A percentile compares a stretch with the other conserved stretches of the same genome.
Conservation (phyloP, 2,797 vertebrate species). For the Aselliscus stoliczkanus region DNA sequence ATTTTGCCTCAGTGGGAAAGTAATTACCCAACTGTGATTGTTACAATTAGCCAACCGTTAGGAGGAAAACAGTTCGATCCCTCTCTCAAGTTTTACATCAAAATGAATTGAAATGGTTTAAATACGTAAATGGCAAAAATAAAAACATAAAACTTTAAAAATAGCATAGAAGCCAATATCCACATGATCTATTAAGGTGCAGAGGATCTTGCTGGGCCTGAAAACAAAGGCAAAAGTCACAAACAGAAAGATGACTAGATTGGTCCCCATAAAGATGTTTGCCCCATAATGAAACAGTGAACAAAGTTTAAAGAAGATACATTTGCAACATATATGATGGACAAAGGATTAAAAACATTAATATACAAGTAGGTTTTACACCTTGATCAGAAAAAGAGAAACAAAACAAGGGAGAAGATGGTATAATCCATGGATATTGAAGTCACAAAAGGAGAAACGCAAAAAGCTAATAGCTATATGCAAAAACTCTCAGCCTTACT, state of each 20-base stretch:
- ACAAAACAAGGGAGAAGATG: not conserved
- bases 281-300: not conserved
- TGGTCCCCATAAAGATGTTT: not conserved
- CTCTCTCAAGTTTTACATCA: not conserved
- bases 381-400: not conserved
- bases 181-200: accelerated
- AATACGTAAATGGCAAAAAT: not conserved
- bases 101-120: not conserved
- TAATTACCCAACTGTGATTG: not conserved
- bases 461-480: not conserved
- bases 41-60: not conserved
- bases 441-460: not conserved
- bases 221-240: not conserved
- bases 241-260: not conserved
- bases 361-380: not conserved
- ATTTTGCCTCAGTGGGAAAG: not conserved
- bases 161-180: not conserved
- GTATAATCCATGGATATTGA: not conserved
- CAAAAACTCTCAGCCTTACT: not conserved
- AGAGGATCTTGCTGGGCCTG: not conserved
- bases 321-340: not conserved
- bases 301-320: not conserved
- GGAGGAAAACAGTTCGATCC: too few species aligned
- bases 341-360: not conserved
- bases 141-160: not conserved